Conservation (phyloP, 2,113 vertebrate species). For the Periophthalmus modestus region DNA sequence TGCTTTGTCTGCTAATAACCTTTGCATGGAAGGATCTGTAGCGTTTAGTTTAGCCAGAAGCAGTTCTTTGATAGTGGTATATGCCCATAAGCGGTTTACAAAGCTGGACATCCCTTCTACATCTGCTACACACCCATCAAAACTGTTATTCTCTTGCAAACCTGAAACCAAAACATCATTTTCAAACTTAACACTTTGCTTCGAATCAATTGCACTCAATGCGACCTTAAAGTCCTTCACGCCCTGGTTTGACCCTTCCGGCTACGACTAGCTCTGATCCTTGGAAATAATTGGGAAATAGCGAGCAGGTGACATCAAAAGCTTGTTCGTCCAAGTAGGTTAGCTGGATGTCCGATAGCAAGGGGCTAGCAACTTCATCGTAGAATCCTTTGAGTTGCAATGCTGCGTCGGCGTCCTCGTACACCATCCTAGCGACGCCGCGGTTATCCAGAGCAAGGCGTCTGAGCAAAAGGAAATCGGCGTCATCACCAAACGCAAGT, state of each 20-base stretch:
- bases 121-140: constrained; percentile 50
- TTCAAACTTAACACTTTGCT: constrained; percentile 64
- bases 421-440: constrained; percentile 77
- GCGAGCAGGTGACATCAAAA: constrained; percentile 71
- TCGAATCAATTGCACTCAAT: constrained; percentile 70
- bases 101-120: constrained; percentile 69
- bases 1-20: constrained; percentile 78
- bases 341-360: constrained; percentile 81
- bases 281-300: constrained; percentile 84
- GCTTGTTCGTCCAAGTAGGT: constrained; percentile 78
- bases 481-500: constrained; percentile 84
- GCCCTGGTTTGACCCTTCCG: constrained; percentile 74
- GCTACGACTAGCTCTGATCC: constrained; percentile 84
- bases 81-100: constrained; percentile 83
- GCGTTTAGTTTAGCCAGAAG: constrained; percentile 75
- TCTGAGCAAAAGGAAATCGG: constrained; percentile 79
- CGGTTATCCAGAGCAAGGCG: constrained; percentile 81
- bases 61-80: constrained; percentile 83
- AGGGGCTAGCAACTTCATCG: constrained; percentile 81
- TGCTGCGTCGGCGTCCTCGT: constrained; percentile 80
- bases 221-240: constrained; percentile 72
- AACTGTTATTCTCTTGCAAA: constrained; percentile 46
- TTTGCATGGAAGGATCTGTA: constrained; percentile 63
- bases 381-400: constrained; percentile 83
- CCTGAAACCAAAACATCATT: constrained; percentile 63